phyloP scores from a whole-genome alignment of 2,797 vertebrate genomes.

The Phataginus tetradactyla region DNA sequence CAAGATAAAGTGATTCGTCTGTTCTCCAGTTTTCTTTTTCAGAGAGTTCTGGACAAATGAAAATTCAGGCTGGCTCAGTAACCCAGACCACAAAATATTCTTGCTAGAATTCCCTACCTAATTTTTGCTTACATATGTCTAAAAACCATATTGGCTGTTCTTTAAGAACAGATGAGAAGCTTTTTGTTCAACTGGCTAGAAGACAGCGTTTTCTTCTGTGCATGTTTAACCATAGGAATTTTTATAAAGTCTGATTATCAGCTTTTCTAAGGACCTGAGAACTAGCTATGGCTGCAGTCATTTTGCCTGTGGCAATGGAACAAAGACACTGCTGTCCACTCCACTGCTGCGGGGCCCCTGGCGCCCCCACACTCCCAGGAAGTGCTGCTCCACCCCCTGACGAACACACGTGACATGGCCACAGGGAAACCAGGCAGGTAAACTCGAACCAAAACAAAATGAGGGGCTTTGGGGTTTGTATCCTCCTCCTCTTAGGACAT shows the following conservation, averaged over 20 bases:
- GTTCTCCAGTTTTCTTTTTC: neutral
- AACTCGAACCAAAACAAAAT: neutral
- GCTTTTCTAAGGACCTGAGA: neutral
- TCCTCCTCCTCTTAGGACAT: neutral
- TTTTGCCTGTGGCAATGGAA: neutral
- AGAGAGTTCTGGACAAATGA: neutral
- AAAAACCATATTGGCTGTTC: neutral
- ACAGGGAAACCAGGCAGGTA: neutral
- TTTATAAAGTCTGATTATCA: neutral
- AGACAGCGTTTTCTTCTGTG: neutral
- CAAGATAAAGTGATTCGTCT: neutral
- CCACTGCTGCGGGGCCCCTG: neutral
- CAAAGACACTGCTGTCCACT: neutral
- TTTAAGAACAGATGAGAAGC: neutral
- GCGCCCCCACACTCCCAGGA: neutral
- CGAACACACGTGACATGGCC: accelerated
- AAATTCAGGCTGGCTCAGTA: neutral
- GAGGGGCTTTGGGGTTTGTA: neutral
- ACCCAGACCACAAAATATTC: neutral
- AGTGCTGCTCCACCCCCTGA: neutral
- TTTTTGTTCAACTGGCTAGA: neutral
- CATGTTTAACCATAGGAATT: neutral
- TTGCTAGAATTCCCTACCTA: neutral
- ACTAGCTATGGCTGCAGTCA: neutral
- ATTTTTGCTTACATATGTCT: neutral